Conservation (phyloP, 1,140 invertebrate species). For the Magallana gigas region DNA sequence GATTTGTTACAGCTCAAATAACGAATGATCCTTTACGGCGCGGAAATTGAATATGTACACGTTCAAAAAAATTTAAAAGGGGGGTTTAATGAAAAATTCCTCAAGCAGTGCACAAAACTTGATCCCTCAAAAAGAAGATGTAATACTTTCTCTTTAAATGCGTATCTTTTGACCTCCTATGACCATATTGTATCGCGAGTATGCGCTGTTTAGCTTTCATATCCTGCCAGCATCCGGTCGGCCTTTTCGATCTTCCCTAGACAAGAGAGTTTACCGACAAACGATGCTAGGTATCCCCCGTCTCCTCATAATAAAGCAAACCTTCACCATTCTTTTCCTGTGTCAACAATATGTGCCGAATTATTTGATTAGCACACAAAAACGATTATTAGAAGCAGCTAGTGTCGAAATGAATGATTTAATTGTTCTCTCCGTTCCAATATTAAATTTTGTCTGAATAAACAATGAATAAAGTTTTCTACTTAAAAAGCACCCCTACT, state of each 20-base stretch:
- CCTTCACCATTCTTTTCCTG: background rate
- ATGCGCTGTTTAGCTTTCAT: background rate
- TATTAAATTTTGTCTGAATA: constrained; percentile 15
- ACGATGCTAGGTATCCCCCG: background rate
- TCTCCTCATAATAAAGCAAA: background rate
- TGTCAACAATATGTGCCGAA: background rate
- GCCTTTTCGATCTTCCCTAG: background rate
- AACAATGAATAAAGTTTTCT: background rate
- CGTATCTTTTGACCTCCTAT: background rate
- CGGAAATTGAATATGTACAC: constrained; percentile 23
- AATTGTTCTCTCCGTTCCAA: constrained; percentile 12
- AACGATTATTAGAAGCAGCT: constrained; percentile 4
- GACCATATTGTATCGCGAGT: background rate
- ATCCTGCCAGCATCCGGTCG: constrained; percentile 12
- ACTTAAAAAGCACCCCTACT: constrained; percentile 7
- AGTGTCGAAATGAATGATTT: constrained; percentile 23
- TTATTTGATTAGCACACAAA: constrained; percentile 26
- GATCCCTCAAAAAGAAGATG: background rate
- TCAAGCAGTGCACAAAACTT: background rate
- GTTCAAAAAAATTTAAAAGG: background rate
- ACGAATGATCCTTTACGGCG: background rate
- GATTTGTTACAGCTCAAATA: background rate
- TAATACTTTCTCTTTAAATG: background rate
- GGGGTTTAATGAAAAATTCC: background rate
- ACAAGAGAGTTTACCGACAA: background rate